A percentile compares a stretch with the other conserved stretches of the same genome.
Conservation (phyloP, 2,888 invertebrate genomes). For the Sinopyrophorus schimmeli region DNA sequence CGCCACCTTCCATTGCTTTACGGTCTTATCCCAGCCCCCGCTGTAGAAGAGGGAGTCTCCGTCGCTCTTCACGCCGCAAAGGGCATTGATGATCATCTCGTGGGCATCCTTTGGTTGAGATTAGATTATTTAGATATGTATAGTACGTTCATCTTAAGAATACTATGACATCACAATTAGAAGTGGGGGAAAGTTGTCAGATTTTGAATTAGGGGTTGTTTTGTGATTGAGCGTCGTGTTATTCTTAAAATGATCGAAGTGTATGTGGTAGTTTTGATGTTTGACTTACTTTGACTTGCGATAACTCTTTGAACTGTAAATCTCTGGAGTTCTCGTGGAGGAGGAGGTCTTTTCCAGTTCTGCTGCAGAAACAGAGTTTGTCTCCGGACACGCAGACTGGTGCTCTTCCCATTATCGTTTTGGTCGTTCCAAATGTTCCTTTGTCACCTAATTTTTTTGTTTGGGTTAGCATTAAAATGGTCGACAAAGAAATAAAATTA, state of each 20-base stretch:
- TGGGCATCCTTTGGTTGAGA: no score
- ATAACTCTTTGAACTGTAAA: constrained; percentile 57
- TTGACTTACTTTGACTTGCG: constrained; percentile 59
- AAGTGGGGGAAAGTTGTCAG: no score
- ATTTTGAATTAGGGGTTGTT: no score
- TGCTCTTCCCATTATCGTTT: constrained; percentile 60
- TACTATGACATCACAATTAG: no score
- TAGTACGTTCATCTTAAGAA: no score
- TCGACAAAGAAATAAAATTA: no score
- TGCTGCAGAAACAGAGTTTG: constrained; percentile 56
- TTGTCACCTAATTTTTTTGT: constrained; percentile 43
- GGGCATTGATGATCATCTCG: constrained; percentile 50
- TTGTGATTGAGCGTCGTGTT: no score
- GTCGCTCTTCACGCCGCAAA: constrained; percentile 40
- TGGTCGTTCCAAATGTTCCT: constrained; percentile 41
- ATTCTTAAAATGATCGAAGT: no score
- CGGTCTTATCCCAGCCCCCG: constrained; percentile 52
- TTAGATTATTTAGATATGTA: no score
- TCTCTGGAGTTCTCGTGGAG: constrained; percentile 59
- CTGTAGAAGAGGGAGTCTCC: constrained; percentile 44
- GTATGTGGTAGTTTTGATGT: no score
- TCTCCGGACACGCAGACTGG: constrained; percentile 59
- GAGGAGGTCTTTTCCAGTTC: constrained; percentile 61
- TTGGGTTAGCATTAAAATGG: constrained; percentile 13
- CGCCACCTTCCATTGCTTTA: constrained; percentile 52